These are phyloP conservation scores for Arizona elegans DNA, from an alignment of 2,113 vertebrate genomes.

Conservation along the genomic window DNA sequence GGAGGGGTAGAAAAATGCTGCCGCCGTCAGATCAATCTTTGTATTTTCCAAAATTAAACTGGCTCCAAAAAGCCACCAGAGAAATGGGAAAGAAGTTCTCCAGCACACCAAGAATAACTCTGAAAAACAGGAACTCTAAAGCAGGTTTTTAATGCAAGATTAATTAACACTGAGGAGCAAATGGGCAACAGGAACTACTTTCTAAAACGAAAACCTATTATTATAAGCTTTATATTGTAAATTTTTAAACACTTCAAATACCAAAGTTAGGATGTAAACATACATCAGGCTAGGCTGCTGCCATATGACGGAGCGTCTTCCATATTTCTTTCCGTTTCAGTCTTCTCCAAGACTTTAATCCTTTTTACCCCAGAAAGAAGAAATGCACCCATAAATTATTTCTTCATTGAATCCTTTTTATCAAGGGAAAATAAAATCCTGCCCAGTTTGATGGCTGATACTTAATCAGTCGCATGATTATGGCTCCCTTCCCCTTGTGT, in stretches of 20 bases:
- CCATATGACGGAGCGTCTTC: constrained; percentile 54
- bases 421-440: constrained; percentile 47
- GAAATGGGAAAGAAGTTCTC: not conserved
- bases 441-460: constrained; percentile 55
- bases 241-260: constrained; percentile 11
- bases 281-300: constrained; percentile 37
- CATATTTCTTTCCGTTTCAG: constrained; percentile 25
- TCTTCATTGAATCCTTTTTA: constrained; percentile 60
- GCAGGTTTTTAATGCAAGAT: not conserved
- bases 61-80: not conserved
- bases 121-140: not conserved
- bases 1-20: not conserved
- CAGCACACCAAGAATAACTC: not conserved
- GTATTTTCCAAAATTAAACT: not conserved
- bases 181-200: not conserved
- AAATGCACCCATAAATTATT: constrained; percentile 64
- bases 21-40: not conserved
- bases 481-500: constrained; percentile 61
- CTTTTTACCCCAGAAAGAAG: constrained; percentile 62
- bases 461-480: constrained; percentile 68
- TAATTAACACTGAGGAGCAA: not conserved
- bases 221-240: constrained; percentile 19
- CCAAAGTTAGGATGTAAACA: constrained; percentile 35
- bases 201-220: constrained; percentile 40
- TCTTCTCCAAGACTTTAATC: constrained; percentile 51